Conservation (phyloP, 2,113 vertebrate species). For the Callocephalon fimbriatum region DNA sequence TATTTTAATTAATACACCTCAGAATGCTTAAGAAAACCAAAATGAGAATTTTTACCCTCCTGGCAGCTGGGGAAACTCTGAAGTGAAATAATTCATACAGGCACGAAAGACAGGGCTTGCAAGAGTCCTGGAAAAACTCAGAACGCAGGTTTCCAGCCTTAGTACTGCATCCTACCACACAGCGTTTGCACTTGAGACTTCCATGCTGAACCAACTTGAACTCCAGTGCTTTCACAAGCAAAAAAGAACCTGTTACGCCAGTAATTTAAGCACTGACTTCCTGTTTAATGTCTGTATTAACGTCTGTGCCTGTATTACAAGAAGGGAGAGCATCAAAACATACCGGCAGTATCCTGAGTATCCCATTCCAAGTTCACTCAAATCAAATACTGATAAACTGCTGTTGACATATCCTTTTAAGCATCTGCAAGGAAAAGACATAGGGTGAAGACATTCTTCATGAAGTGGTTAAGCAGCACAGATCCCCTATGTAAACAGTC, state of each 20-base stretch:
- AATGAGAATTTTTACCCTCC: not conserved
- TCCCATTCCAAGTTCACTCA: slow-evolving; percentile 84
- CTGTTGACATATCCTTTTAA: slow-evolving; percentile 96
- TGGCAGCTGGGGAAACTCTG: not conserved
- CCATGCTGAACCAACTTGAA: not conserved
- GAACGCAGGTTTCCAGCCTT: not conserved
- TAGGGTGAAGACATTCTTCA: not conserved
- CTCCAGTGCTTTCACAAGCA: not conserved
- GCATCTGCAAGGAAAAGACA: slow-evolving; percentile 80
- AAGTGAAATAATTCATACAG: not conserved
- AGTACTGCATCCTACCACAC: not conserved
- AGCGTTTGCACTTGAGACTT: not conserved
- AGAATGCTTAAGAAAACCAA: not conserved
- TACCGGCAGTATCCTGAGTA: slow-evolving; percentile 89
- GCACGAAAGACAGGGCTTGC: not conserved
- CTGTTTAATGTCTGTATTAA: not conserved
- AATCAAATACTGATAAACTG: slow-evolving; percentile 93
- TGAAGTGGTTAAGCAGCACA: not conserved
- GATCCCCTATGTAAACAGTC: not conserved
- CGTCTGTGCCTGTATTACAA: not conserved
- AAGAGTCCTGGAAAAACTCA: not conserved
- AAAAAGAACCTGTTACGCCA: not conserved
- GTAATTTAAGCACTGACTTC: not conserved
- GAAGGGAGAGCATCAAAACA: accelerated
- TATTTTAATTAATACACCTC: not conserved